Percentiles rank a stretch among this genome's conserved stretches.
Evolutionary conservation across 2,113 vertebrate species (phyloP).

Genomic region (Columba livia): DNA sequence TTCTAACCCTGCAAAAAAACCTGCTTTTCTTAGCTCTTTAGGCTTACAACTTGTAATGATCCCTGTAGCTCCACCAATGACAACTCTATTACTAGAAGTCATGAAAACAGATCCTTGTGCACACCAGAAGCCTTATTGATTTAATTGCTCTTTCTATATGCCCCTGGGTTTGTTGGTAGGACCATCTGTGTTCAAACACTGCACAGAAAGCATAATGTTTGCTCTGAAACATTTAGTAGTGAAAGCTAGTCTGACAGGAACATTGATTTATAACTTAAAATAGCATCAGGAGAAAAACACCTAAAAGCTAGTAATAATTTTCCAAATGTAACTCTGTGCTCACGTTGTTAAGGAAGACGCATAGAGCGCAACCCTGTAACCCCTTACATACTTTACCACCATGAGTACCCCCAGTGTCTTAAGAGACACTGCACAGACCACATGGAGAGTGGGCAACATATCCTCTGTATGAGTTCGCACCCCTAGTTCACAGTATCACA

Average conservation of each 20-base stretch:
- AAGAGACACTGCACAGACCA: accelerated
- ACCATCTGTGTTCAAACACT: background rate
- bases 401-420: accelerated
- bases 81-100: background rate
- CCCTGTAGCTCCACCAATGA: background rate
- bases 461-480: accelerated
- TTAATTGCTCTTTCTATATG: accelerated
- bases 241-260: background rate
- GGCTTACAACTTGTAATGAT: background rate
- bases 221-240: background rate
- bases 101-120: background rate
- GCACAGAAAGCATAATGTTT: background rate
- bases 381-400: background rate
- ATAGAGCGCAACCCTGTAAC: accelerated
- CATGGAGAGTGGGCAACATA: background rate
- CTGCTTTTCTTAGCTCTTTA: background rate
- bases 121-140: background rate
- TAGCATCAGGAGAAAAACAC: background rate
- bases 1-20: background rate
- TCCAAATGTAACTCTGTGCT: background rate
- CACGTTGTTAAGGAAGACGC: accelerated
- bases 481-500: no score
- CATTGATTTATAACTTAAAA: background rate
- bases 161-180: no score
- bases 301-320: background rate